Evolutionary conservation across 2,113 vertebrate genomes (phyloP), one percentile per base, ranked within the genome.

Genomic region (Diadophis punctatus): DNA sequence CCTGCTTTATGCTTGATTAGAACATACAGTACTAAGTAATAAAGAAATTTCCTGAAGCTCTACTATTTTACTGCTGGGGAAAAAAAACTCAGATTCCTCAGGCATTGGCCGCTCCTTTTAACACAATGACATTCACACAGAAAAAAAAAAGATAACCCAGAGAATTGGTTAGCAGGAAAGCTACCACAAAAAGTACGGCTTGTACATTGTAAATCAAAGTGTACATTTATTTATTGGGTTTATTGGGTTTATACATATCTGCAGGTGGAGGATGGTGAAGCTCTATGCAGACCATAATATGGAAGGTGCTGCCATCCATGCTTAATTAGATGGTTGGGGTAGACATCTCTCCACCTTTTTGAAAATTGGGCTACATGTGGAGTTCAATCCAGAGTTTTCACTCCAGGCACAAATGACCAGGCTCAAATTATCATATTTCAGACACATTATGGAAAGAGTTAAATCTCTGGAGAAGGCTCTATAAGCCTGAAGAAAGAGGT

Each of bases 1-100:
- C 96, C 94, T 97, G 96, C 94, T 98, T 97, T 98, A 97, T 97
- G 96, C 97, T 97, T 98, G 97, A 97, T 97, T 97, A 98, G 97
- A 97, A 97, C 96, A 96, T 97, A 98, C 97, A 98, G 97, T 98
- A 97, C 94, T 97, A 96, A 97, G 97, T 97, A 97, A 97, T 98
- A 97, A 97, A 97, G 96, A 97, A 97, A 97, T 95, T 98, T 97
- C 96, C 96, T 96, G 95, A 97, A 97, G 97, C 93, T 97, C 97
- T 95, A 91, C 92, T 96, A 87, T 97, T 98, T 97, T 97, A 97
- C 43, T 80, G 88, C 92, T 89, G 96, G 87, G 1, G 96, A 96
- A 63, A 63, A n/a, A 63, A n/a, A 63, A 96, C 56, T 90, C n/a
- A 68, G 53, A 89, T 91, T 97, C 95, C 58, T 91, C 10, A 51